Evolutionary conservation across 2,113 vertebrate genomes (phyloP), one percentile per base, ranked within the genome.

Genomic region (Podiceps cristatus): DNA sequence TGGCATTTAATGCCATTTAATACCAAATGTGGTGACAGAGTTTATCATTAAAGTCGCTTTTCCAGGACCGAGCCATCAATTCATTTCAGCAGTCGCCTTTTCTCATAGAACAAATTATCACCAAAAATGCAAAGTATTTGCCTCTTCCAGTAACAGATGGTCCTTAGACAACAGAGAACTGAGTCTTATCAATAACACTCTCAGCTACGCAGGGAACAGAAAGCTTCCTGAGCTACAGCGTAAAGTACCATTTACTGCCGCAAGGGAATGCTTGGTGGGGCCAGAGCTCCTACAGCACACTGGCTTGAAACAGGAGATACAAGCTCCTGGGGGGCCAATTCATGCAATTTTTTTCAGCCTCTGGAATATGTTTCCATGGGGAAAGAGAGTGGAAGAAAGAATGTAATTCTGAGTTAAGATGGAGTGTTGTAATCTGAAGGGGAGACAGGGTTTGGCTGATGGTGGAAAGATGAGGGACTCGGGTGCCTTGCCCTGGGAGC

Each of bases 171-270:
- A 84, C 82, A 88, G 90, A 95, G 72, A 80, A 81, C 90, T 78
- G 86, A 93, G 20, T 95, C 95, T 97, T 94, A 96, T 95, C 96
- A 95, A 86, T 93, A 96, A 89, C 90, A 88, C 86, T 60, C 62
- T 71, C 59, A 77, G 63, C 47, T 71, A 88, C 3, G 1, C n/a
- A 86, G 72, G 56, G 72, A 93, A 88, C 88, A 88, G 42, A 67
- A 76, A 88, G 79, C 60, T 74, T 93, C 90, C 88, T 95, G 92
- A 95, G 79, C 79, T 84, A 35, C 55, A 64, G 22, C 2, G 18
- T 77, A 86, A 94, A 97, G 92, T 92, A 95, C 96, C 94, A 89
- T 87, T 96, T 96, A 89, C 64, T 96, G 96, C 96, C 69, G 0
- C 79, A 91, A 90, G 90, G 88, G 88, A 96, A 91, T 84, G 47